Percentiles rank a stretch among this genome's conserved stretches.
Conservation (phyloP, 2,797 vertebrate genomes). For the Psittacula derbiana region DNA sequence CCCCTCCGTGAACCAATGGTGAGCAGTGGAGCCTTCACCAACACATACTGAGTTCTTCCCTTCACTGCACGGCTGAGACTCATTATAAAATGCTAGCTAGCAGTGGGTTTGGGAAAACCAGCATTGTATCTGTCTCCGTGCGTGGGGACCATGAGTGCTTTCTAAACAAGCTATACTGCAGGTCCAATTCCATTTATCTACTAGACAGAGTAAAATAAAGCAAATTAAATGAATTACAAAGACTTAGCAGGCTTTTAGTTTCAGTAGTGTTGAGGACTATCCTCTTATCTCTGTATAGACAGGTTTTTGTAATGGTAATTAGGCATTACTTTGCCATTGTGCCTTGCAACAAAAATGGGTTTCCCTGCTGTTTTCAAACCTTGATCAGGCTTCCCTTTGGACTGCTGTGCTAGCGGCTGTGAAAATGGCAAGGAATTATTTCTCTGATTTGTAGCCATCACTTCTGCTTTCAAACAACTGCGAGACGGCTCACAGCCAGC, state of each 20-base stretch:
- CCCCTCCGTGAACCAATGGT: not conserved
- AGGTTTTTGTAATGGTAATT: not conserved
- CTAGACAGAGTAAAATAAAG: not conserved
- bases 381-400: not conserved
- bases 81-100: accelerated
- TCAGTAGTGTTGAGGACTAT: not conserved
- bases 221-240: not conserved
- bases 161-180: not conserved
- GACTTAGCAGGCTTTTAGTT: not conserved
- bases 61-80: not conserved
- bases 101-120: accelerated
- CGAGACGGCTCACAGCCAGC: not conserved
- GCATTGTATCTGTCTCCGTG: accelerated
- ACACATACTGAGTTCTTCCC: accelerated
- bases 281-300: not conserved
- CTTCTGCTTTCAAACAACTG: not conserved
- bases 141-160: accelerated
- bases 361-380: not conserved
- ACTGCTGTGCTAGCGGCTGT: not conserved
- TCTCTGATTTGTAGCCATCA: not conserved
- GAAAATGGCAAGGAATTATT: not conserved
- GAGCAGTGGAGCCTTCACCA: not conserved
- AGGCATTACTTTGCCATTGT: not conserved
- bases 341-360: not conserved
- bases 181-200: not conserved